phyloP scores from a whole-genome alignment of 1,140 invertebrate genomes.

The Philopotamus ludificatus region DNA sequence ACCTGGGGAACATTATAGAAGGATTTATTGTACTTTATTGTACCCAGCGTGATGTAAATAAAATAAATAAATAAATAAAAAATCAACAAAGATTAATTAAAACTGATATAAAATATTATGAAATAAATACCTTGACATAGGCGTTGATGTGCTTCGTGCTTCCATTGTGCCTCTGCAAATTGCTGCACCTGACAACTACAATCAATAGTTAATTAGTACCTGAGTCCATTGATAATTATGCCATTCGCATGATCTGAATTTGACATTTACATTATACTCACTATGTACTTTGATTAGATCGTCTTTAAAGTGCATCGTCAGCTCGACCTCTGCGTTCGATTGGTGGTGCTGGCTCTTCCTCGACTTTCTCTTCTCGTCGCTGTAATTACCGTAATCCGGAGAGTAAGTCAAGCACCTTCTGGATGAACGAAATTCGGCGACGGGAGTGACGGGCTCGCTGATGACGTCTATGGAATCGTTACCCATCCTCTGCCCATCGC shows the following conservation, averaged over 20 bases:
- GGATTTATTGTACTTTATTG: too few species aligned
- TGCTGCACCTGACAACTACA: conserved; percentile 36
- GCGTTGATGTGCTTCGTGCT: conserved; percentile 35
- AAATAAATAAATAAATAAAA: too few species aligned
- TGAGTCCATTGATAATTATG: neutral
- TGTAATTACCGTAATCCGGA: conserved; percentile 31
- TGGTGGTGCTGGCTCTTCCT: conserved; percentile 24
- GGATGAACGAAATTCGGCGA: conserved; percentile 34
- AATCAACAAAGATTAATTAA: neutral
- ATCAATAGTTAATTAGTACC: conserved; percentile 9
- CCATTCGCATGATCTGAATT: conserved; percentile 10
- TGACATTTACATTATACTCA: conserved; percentile 37
- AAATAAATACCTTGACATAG: conserved; percentile 37
- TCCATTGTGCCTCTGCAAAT: conserved; percentile 28
- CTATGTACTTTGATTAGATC: conserved; percentile 37
- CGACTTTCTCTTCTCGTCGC: conserved; percentile 18
- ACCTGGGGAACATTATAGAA: too few species aligned
- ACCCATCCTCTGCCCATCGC: conserved; percentile 12
- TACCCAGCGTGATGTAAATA: too few species aligned
- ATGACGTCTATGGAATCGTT: conserved; percentile 33
- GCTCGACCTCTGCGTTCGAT: conserved; percentile 26
- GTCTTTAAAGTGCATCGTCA: conserved; percentile 27
- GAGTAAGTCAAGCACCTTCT: conserved; percentile 39
- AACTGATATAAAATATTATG: neutral
- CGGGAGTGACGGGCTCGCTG: conserved; percentile 38